Base-by-base conservation (phyloP, 2,113 vertebrate genomes). In the Cervus canadensis region DNA sequence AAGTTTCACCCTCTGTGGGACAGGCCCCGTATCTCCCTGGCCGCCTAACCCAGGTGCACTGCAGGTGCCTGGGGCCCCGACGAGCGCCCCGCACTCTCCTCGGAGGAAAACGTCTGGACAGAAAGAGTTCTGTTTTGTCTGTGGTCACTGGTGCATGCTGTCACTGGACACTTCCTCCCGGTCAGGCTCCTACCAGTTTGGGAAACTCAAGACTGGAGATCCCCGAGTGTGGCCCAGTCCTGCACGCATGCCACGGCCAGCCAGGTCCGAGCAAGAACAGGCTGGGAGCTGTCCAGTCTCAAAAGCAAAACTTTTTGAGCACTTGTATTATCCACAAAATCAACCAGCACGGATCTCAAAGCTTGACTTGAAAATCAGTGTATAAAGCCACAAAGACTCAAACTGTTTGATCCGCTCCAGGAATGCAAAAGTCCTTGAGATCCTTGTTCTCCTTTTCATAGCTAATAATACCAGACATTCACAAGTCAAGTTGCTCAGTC, bases 171-270 rank as follows among this genome's bases (percentile, higher is more conserved):
- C 52, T 19, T 15, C 59, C 82, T 85, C 64, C 79, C 3, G 2
- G 59, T 4, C 2, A 16, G 50, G 6, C 50, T 43, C 56, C 1
- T 10, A 25, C 14, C 64, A 11, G 81, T 11, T 19, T 26, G 45
- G 76, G 25, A 78, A 64, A 40, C 89, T 91, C 60, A 33, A 33
- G n/a, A 14, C 3, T 7, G 52, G 28, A 59, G 74, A 10, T 7
- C 2, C 15, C 28, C 1, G 1, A 6, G 23, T 4, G 1, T 30
- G 11, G 48, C 57, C 30, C 5, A 12, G 56, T 26, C 56, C 52
- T 13, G 25, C 25, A 25, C 7, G 1, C 7, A 11, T 1, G 16
- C 40, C 78, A 17, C 1, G 0, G 50, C 33, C 50, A 50, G 12
- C 11, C 0, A 1, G 36, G 13, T 16, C 1, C 0, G 40, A 16